Base-by-base conservation (phyloP, 2,797 vertebrate species). In the Lepus townsendii region DNA sequence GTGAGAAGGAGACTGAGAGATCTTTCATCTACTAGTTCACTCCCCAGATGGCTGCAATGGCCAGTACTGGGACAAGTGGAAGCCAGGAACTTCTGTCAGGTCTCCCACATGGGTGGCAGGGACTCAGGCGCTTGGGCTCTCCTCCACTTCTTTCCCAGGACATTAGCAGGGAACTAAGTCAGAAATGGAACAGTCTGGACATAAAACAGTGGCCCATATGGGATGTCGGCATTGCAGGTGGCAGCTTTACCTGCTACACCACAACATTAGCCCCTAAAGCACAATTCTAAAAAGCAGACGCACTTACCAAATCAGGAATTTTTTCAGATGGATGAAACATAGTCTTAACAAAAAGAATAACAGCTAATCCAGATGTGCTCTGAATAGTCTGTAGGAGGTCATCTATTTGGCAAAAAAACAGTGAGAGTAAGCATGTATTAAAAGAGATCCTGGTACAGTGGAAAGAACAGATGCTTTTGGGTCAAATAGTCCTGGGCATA, bases 281-380 rank as follows among this genome's bases (percentile, higher is more conserved):
- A 73, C 1, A 95, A 72, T 77, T 93, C 50, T 95, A 60, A 4
- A 26, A 96, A 92, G 30, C 47, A 97, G 85, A 93, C 10, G 42
- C 19, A 98, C 99, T 99, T 96, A 99, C 99, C 98, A 99, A 97
- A 47, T 97, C 97, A 68, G 99, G 98, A 26, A 99, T 96, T 35
- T 98, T 93, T 87, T 99, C 99, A 97, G 91, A 96, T 63, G 98
- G 97, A 32, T 98, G 98, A 97, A 99, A 98, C 98, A 99, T 98
- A 20, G 98, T 98, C 96, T 99, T 98, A 96, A 98, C 98, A 88
- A 99, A 97, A 62, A 99, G 97, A 96, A 99, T 98, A 63, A 99
- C 97, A 0, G 99, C 99, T 98, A 99, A 99, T 62, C 99, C 99
- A 0, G 99, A 99, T 6, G 99, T 99, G 76, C 99, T 99, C 97